Conservation (phyloP, 2,113 vertebrate genomes). For the Regulus satrapa region DNA sequence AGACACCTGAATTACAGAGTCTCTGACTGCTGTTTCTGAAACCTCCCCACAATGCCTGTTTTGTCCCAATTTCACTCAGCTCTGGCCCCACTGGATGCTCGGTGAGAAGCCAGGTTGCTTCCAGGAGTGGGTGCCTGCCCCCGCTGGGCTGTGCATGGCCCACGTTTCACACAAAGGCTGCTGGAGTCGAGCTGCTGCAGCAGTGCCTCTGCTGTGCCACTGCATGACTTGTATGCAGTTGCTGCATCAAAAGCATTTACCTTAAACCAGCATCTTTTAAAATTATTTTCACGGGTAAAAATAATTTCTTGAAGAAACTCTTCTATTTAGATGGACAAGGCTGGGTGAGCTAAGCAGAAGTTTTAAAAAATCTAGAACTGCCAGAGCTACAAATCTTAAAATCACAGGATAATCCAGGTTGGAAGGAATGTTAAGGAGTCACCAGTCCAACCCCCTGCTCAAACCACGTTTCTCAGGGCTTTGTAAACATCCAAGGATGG, state of each 20-base stretch:
- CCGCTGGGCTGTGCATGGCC: rapidly evolving
- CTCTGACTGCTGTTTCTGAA: background rate
- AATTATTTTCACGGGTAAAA: background rate
- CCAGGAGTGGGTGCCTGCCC: rapidly evolving
- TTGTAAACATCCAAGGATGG: background rate
- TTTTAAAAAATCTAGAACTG: background rate
- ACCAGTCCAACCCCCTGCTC: background rate
- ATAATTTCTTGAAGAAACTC: background rate
- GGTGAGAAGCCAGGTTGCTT: background rate
- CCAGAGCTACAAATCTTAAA: background rate
- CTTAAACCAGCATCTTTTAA: background rate
- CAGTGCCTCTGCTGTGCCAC: background rate
- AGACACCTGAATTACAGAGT: background rate
- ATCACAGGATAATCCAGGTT: background rate
- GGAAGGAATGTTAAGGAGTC: background rate
- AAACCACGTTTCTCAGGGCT: background rate
- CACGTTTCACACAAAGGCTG: rapidly evolving
- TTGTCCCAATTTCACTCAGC: background rate
- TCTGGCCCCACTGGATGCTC: background rate
- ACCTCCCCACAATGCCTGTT: background rate
- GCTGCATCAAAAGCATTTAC: background rate
- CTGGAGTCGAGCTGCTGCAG: background rate
- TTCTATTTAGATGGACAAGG: background rate
- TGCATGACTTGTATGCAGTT: background rate
- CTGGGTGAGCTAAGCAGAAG: background rate